Evolutionary conservation across 2,113 vertebrate species (phyloP).

Genomic region (Dicrurus megarhynchus): DNA sequence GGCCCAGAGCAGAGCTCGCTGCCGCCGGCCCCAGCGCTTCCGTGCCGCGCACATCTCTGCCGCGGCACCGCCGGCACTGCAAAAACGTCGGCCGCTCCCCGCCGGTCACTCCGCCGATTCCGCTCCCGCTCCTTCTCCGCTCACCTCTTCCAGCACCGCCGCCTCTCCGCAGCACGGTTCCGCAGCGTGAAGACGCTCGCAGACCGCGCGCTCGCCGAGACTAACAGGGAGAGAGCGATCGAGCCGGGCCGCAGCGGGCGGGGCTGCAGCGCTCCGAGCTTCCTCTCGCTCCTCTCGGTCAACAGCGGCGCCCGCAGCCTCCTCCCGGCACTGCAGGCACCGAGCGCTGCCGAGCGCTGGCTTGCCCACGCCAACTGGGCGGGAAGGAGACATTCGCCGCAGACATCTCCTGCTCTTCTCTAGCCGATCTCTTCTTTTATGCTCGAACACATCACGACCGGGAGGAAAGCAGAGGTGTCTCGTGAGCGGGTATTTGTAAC

Average conservation of each 20-base stretch:
- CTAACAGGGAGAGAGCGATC: fast-evolving
- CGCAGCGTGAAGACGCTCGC: fast-evolving
- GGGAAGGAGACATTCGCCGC: fast-evolving
- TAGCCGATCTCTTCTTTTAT: too few species aligned
- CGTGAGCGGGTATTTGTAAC: neutral
- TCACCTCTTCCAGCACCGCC: too few species aligned
- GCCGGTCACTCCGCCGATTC: too few species aligned
- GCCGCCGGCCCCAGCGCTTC: neutral
- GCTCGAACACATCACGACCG: neutral
- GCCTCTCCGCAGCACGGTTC: neutral
- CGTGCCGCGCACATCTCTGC: neutral
- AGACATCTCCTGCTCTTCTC: neutral
- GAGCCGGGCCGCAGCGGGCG: neutral
- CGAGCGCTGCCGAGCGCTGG: neutral
- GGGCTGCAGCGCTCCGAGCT: neutral
- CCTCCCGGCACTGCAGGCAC: neutral
- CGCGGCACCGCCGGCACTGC: too few species aligned
- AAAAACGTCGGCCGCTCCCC: too few species aligned
- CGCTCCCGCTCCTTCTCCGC: too few species aligned
- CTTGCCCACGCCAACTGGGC: fast-evolving
- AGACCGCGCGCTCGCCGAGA: fast-evolving
- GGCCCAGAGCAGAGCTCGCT: conserved; percentile 4
- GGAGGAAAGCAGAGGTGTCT: neutral
- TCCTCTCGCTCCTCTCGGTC: neutral
- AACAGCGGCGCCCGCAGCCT: conserved; percentile 20